A percentile compares a stretch with the other conserved stretches of the same genome.
These are phyloP conservation scores for Pseudocheirus occidentalis DNA, from an alignment of 2,797 vertebrate species.

Conservation along the genomic window DNA sequence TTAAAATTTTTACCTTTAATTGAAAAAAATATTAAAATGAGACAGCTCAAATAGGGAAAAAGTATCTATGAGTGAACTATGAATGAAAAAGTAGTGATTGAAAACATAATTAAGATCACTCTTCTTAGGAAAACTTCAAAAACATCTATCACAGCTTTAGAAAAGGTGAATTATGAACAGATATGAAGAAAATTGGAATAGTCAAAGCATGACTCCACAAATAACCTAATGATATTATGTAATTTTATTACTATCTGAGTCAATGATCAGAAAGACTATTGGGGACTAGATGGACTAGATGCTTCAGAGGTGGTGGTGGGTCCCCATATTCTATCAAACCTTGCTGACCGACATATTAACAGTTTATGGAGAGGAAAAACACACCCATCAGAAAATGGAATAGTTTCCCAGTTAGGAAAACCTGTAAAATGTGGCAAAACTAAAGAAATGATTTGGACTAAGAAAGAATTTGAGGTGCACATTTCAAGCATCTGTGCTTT, in stretches of 20 bases:
- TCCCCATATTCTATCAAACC: not conserved
- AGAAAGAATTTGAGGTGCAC: slow-evolving; percentile 37
- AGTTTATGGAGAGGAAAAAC: slow-evolving; percentile 35
- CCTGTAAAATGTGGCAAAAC: not conserved
- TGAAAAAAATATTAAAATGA: not conserved
- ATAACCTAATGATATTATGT: not conserved
- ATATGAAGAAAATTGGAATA: slow-evolving; percentile 31
- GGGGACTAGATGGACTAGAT: not conserved
- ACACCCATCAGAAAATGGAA: not conserved
- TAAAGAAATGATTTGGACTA: slow-evolving; percentile 44
- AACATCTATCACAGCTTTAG: slow-evolving; percentile 37
- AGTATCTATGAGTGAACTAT: slow-evolving; percentile 30
- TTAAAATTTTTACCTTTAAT: no score
- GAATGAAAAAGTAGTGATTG: slow-evolving; percentile 31
- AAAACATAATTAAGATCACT: slow-evolving; percentile 31
- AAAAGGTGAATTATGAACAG: slow-evolving; percentile 19
- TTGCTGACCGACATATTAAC: slow-evolving; percentile 29
- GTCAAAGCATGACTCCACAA: not conserved
- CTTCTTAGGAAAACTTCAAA: slow-evolving; percentile 34
- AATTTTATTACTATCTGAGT: not conserved
- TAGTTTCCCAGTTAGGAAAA: slow-evolving; percentile 1
- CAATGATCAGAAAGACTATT: slow-evolving; percentile 4
- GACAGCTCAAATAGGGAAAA: not conserved
- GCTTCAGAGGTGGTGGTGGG: not conserved
- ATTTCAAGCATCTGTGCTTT: not conserved